Base-by-base conservation (phyloP, 2,113 vertebrate species). In the Silurus asotus region DNA sequence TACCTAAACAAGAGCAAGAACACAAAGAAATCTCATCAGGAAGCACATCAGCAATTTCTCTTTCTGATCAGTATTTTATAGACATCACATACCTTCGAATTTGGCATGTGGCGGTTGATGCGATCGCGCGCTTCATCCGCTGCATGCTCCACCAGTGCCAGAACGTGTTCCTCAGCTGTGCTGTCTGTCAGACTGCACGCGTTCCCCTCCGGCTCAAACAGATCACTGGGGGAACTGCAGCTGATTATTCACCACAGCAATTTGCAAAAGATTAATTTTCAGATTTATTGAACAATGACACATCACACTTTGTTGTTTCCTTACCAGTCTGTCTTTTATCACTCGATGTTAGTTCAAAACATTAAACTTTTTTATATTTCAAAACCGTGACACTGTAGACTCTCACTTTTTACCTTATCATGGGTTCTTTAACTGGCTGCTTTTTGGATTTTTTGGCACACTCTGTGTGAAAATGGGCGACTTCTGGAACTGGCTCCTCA, bases 111-210 rank as follows among this genome's bases (percentile, higher is more conserved):
- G 80, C 96, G 94, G 95, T 92, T 97, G 93, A 99, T 96, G 89
- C 98, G 96, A 90, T 99, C 98, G 0, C 97, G 95, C 19, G 98
- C 97, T 94, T 99, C 97, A 17, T 99, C 98, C 0, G 97, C 98
- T 0, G 98, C 97, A 0, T 99, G 98, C 87, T 99, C 98, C 87
- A 97, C 98, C 69, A 99, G 94, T 0, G 98, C 98, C 88, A 99
- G 90, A 84, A 99, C 98, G 3, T 99, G 98, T 87, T 99, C 98
- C 92, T 99, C 98, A 0, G 97, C 98, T 0, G 98, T 99, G 89
- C 97, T 99, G 94, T 99, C 98, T 0, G 98, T 99, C 91, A 97
- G 90, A 90, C 98, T 99, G 94, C 98, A 99, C 0, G 98, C 98
- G 0, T 96, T 99, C 10, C 97, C 98, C 91, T 99, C 98, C 0